Evolutionary conservation across 1,140 invertebrate species (phyloP).

Genomic region (Drosophila sucinea): DNA sequence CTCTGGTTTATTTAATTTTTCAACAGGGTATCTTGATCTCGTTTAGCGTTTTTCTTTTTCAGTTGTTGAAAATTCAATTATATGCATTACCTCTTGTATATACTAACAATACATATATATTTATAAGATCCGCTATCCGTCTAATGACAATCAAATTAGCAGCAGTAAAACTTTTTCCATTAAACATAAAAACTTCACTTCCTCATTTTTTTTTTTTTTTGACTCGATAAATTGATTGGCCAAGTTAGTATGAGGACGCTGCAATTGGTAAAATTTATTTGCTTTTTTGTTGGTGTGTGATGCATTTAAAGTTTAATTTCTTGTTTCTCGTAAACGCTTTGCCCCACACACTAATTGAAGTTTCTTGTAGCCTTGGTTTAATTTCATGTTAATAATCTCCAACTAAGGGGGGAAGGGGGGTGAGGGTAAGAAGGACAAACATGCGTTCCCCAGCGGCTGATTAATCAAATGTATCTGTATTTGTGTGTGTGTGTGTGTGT

Average conservation of each 20-base stretch:
- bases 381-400: conserved; percentile 62
- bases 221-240: conserved; percentile 58
- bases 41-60: conserved; percentile 43
- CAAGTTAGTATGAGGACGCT: conserved; percentile 36
- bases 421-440: background rate
- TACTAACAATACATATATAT: conserved; percentile 31
- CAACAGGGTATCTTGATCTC: background rate
- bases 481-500: background rate
- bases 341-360: conserved; percentile 56
- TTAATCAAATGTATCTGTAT: conserved; percentile 33
- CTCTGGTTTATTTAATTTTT: no score
- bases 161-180: conserved; percentile 74
- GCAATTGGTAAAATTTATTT: conserved; percentile 49
- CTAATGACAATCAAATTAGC: conserved; percentile 80
- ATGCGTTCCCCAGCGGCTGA: background rate
- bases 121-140: conserved; percentile 20
- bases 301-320: conserved; percentile 49
- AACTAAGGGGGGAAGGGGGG: conserved; percentile 11
- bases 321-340: background rate
- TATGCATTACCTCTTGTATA: conserved; percentile 70
- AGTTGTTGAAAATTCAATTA: conserved; percentile 82
- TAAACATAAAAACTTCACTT: conserved; percentile 52
- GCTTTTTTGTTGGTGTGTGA: conserved; percentile 10
- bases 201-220: conserved; percentile 23
- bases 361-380: conserved; percentile 62